Conservation (phyloP, 2,113 vertebrate genomes). For the rabbit (Oryctolagus cuniculus) region mOryCun1.1 NC_091441.1:15585501-15586000, state of each 20-base stretch:
- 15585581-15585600: conserved; percentile 97
- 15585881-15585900: conserved; percentile 91
- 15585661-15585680: conserved; percentile 99
- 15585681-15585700: conserved; percentile 99
- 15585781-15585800: conserved; percentile 88
- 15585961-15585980: conserved; percentile 83
- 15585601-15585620: conserved; percentile 99
- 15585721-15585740: conserved; percentile 87
- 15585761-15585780: conserved; percentile 89
- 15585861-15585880: conserved; percentile 94
- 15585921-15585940: conserved; percentile 86
- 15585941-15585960: conserved; percentile 88
- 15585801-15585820: conserved; percentile 90
- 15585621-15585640: conserved; percentile 99
- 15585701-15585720: conserved; percentile 98
- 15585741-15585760: conserved; percentile 88
- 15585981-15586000: conserved; percentile 81
- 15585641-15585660: conserved; percentile 99
- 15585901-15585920: conserved; percentile 93
- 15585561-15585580: conserved; percentile 95
- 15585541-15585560: conserved; percentile 90
- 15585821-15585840: conserved; percentile 92
- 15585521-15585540: conserved; percentile 86
- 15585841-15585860: conserved; percentile 89
- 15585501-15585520: conserved; percentile 73